phyloP scores from a whole-genome alignment of 2,113 vertebrate genomes.

The Rhagologus leucostigma region DNA sequence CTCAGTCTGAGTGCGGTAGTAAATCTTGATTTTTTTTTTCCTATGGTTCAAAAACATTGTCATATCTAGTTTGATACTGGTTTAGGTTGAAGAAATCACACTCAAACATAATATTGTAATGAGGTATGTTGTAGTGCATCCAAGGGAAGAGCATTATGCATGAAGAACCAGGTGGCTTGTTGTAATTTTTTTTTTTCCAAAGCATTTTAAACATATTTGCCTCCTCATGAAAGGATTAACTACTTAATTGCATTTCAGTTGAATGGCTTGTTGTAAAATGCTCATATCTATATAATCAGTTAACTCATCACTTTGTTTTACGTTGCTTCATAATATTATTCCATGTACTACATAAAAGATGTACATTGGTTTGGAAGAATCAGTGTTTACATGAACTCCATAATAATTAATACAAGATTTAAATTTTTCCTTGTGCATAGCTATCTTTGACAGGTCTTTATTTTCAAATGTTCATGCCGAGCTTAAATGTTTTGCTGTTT shows the following conservation, averaged over 20 bases:
- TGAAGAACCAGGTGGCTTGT: background rate
- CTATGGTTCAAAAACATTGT: background rate
- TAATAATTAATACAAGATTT: conserved; percentile 28
- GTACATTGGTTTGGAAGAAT: background rate
- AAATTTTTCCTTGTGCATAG: conserved; percentile 20
- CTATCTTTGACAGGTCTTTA: background rate
- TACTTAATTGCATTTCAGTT: background rate
- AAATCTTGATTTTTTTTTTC: background rate
- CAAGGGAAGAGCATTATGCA: background rate
- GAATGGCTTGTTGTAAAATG: background rate
- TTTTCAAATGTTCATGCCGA: background rate
- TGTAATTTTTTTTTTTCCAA: background rate
- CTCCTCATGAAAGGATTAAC: background rate
- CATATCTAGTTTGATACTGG: background rate
- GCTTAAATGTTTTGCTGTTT: conserved; percentile 31
- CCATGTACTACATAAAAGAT: background rate
- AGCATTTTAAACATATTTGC: background rate
- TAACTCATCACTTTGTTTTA: background rate
- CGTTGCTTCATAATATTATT: background rate
- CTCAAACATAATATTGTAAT: background rate
- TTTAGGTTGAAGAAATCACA: background rate
- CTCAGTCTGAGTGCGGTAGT: background rate
- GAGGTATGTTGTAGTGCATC: background rate
- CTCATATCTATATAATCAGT: background rate
- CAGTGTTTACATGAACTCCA: background rate